Percentiles rank a stretch among this genome's conserved stretches.
Conservation (phyloP, 37 sponge, comb jelly and placozoan species). For the Crambe crambe region DNA sequence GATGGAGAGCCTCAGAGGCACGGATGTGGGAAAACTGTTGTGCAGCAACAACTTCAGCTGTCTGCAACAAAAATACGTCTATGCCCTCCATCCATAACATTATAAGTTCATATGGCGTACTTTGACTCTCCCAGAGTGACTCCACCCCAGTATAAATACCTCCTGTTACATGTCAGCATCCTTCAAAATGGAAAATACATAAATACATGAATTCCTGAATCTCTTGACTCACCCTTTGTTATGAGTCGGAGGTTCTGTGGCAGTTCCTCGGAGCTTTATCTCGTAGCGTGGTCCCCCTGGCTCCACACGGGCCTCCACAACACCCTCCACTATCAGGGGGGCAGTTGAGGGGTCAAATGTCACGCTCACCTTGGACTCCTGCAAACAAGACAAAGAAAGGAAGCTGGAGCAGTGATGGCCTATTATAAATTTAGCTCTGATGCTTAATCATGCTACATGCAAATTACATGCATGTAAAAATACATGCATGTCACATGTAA, state of each 20-base stretch:
- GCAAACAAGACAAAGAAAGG: too few species aligned
- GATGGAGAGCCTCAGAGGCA: conserved; percentile 44
- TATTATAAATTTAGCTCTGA: too few species aligned
- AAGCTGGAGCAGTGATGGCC: too few species aligned
- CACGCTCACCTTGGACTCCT: conserved; percentile 39
- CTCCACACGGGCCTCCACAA: conserved; percentile 44
- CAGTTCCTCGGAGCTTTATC: conserved; percentile 60
- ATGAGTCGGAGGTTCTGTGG: neutral
- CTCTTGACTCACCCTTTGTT: conserved; percentile 1
- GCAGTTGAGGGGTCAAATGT: conserved; percentile 25
- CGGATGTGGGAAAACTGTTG: conserved; percentile 25
- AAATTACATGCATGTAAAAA: neutral
- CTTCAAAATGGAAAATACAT: conserved; percentile 3
- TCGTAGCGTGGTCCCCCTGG: conserved; percentile 63
- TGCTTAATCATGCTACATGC: neutral
- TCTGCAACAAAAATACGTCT: neutral
- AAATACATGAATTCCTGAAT: neutral
- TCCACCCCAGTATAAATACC: conserved; percentile 56
- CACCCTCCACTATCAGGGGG: conserved; percentile 11
- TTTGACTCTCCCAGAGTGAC: conserved; percentile 28
- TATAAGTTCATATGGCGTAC: conserved; percentile 14
- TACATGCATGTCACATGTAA: too few species aligned
- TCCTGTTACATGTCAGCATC: conserved; percentile 42
- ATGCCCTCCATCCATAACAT: neutral
- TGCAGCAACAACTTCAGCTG: conserved; percentile 36